These are phyloP conservation scores for Zaprionus nigranus DNA, from an alignment of 1,140 invertebrate genomes.

Conservation along the genomic window DNA sequence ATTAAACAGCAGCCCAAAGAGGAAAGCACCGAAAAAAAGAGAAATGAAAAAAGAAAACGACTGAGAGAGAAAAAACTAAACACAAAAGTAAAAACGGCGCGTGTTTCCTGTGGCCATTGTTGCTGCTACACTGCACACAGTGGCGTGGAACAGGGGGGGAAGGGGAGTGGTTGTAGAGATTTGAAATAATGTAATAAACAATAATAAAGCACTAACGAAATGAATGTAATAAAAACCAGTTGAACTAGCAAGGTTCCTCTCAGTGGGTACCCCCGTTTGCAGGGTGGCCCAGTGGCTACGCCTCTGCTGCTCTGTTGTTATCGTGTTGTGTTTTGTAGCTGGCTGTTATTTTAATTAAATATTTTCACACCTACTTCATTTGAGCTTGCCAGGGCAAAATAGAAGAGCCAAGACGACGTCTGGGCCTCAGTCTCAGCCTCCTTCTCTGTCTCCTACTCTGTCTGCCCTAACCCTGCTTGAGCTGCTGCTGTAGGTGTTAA, in stretches of 20 bases:
- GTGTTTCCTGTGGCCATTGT: conserved; percentile 48
- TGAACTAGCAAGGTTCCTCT: neutral
- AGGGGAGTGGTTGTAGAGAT: neutral
- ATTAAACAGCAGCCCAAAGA: conserved; percentile 67
- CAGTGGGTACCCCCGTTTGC: neutral
- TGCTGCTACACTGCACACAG: neutral
- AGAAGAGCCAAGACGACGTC: conserved; percentile 19
- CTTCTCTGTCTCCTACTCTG: neutral
- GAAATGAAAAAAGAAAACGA: neutral
- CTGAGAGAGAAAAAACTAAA: conserved; percentile 9
- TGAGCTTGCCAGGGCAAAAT: conserved; percentile 31
- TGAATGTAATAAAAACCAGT: neutral
- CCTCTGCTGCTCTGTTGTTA: conserved; percentile 25
- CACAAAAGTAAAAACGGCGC: conserved; percentile 29
- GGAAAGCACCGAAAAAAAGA: conserved; percentile 27
- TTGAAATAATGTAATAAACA: conserved; percentile 7
- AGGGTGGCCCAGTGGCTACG: neutral
- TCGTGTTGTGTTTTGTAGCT: conserved; percentile 49
- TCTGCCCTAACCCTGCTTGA: conserved; percentile 23
- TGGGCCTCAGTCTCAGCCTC: neutral
- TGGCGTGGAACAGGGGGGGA: neutral
- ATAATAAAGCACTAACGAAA: conserved; percentile 2
- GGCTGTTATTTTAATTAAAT: conserved; percentile 83
- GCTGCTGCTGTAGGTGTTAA: conserved; percentile 65
- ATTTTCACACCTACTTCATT: conserved; percentile 81